Percentiles rank a stretch among this genome's conserved stretches.
phyloP scores from a whole-genome alignment of 2,113 vertebrate genomes.

The Bungarus multicinctus region DNA sequence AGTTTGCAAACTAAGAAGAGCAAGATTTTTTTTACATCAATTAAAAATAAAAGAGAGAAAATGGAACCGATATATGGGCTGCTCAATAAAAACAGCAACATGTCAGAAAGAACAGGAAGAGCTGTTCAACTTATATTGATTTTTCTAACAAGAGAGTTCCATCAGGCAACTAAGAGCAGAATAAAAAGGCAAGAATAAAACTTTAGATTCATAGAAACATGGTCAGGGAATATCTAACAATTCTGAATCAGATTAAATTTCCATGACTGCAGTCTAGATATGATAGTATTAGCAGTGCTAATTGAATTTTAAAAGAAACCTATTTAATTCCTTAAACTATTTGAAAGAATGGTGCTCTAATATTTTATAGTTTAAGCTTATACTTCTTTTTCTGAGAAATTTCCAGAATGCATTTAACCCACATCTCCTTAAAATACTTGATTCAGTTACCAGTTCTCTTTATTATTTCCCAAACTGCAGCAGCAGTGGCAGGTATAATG shows the following conservation, averaged over 20 bases:
- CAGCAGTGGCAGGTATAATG: conserved; percentile 86
- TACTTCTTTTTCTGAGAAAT: neutral
- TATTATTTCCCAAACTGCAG: conserved; percentile 92
- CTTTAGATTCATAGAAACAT: neutral
- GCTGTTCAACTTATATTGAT: neutral
- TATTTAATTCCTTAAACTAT: neutral
- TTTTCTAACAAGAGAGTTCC: neutral
- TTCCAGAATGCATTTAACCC: neutral
- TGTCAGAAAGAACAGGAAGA: neutral
- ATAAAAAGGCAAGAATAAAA: neutral
- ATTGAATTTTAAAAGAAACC: neutral
- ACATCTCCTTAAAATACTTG: neutral
- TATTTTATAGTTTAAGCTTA: neutral
- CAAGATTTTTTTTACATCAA: neutral
- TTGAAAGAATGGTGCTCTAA: neutral
- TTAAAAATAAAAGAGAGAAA: neutral
- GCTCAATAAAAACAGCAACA: neutral
- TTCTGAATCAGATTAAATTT: neutral
- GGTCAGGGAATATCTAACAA: neutral
- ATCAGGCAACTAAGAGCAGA: neutral
- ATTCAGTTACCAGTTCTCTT: conserved; percentile 77
- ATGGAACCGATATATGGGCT: neutral
- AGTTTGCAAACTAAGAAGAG: neutral
- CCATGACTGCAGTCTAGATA: neutral
- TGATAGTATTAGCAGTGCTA: neutral